Evolutionary conservation across 2,113 vertebrate species (phyloP), one percentile per base, ranked within the genome.

Genomic region (Rhea pennata): DNA sequence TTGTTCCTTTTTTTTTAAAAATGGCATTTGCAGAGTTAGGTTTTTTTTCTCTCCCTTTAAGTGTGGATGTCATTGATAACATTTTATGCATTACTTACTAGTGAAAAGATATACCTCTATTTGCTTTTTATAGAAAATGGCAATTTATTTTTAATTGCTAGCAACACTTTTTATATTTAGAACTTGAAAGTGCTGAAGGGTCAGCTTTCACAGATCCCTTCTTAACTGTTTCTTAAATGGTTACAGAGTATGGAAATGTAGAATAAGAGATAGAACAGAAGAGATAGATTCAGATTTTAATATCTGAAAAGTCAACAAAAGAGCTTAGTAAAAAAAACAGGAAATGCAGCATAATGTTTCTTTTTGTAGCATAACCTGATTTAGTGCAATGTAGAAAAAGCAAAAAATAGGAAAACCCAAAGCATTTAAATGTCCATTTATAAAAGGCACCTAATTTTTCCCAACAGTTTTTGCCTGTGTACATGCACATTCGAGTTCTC

Each of bases 401-500:
- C 16, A 8, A 65, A 51, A 78, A 84, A 67, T 23, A 2, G 27
- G 31, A 75, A 80, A 54, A 31, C 24, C 3, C 29, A n/a, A 76
- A 82, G 22, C 9, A n/a, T 61, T 86, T 64, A 10, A 0, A 0
- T 80, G 46, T 31, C 10, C 4, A 7, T 79, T 91, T 94, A 19
- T 74, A 36, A 83, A 91, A 76, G 24, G 1, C 58, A 8, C 9
- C 62, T 81, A 91, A 6, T 84, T 94, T 97, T 96, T 96, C 90
- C 94, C 90, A 74, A 97, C 97, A 99, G 99, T 99, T 99, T 96
- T 96, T 99, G 96, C 99, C 99, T 22, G 99, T 99, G 66, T 99
- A 99, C 97, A 99, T 99, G 99, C 99, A 99, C 74, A 98, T 99
- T 84, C 98, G 99, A 10, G 99, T 99, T 91, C 98, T 99, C 95